Conservation (phyloP, 1,140 invertebrate genomes). For the Choristoneura fumiferana region DNA sequence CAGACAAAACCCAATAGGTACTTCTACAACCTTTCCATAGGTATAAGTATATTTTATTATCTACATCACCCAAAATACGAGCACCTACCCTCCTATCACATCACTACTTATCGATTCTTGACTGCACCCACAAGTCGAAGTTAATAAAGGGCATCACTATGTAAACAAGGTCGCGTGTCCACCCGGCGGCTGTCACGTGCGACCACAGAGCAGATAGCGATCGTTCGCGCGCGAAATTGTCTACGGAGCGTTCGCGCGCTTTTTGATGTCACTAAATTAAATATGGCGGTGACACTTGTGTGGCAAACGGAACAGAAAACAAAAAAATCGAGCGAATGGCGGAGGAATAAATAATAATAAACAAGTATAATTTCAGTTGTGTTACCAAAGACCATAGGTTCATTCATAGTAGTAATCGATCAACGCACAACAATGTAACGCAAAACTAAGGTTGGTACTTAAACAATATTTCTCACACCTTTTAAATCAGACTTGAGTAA, state of each 20-base stretch:
- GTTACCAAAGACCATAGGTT: too few species aligned
- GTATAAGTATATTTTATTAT: neutral
- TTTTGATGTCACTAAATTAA: constrained; percentile 29
- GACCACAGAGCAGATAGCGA: constrained; percentile 44
- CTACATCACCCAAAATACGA: too few species aligned
- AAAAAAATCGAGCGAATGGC: too few species aligned
- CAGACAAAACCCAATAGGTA: too few species aligned
- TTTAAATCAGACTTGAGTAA: too few species aligned
- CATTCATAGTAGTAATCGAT: too few species aligned
- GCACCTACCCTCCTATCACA: constrained; percentile 4
- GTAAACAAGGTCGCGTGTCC: constrained; percentile 56
- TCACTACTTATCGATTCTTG: neutral
- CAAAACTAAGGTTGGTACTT: too few species aligned
- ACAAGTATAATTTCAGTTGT: too few species aligned
- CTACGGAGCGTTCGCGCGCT: constrained; percentile 41
- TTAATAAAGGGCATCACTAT: constrained; percentile 51
- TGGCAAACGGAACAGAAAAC: neutral
- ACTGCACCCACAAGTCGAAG: constrained; percentile 25
- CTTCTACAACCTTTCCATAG: too few species aligned
- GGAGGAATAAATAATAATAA: too few species aligned
- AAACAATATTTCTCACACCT: too few species aligned
- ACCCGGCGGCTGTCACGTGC: constrained; percentile 49
- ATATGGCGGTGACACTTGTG: neutral
- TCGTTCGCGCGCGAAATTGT: constrained; percentile 59
- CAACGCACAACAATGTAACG: too few species aligned